A percentile compares a stretch with the other conserved stretches of the same genome.
phyloP scores from a whole-genome alignment of 1,140 invertebrate species.

The Choristoneura fumiferana region DNA sequence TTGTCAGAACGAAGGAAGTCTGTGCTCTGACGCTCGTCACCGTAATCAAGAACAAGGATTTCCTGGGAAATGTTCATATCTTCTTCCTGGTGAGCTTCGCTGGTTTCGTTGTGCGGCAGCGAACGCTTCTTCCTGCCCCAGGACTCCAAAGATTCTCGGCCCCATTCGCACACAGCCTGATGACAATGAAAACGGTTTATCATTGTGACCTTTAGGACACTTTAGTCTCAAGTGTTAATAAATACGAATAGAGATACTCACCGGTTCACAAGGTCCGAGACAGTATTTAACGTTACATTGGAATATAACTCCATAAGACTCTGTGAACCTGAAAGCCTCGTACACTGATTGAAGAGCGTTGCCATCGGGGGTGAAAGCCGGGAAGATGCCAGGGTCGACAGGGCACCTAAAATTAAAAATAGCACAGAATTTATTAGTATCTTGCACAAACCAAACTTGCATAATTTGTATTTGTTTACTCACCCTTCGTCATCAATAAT shows the following conservation, averaged over 20 bases:
- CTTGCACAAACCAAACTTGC: neutral
- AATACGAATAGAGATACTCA: constrained; percentile 75
- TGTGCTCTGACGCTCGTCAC: constrained; percentile 89
- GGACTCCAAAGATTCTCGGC: constrained; percentile 91
- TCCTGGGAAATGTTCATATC: constrained; percentile 97
- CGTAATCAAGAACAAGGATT: constrained; percentile 94
- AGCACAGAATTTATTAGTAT: neutral
- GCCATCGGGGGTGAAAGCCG: constrained; percentile 91
- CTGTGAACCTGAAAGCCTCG: constrained; percentile 96
- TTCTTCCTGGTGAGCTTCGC: constrained; percentile 84
- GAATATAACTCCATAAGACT: constrained; percentile 97
- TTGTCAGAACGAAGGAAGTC: constrained; percentile 88
- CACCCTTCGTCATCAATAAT: constrained; percentile 97
- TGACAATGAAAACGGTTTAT: no score
- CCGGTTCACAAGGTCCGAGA: constrained; percentile 95
- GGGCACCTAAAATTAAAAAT: constrained; percentile 84
- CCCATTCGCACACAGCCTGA: constrained; percentile 92
- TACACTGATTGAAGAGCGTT: constrained; percentile 94
- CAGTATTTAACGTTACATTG: constrained; percentile 98
- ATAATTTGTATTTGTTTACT: constrained; percentile 34
- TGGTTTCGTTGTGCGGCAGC: constrained; percentile 66
- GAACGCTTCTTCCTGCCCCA: constrained; percentile 94
- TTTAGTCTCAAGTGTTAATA: constrained; percentile 18
- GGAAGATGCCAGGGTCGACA: constrained; percentile 95
- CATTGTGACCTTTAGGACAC: neutral